These are phyloP conservation scores for Ceratoteleas bidentatus DNA, from an alignment of 1,140 invertebrate species.

Conservation along the genomic window DNA sequence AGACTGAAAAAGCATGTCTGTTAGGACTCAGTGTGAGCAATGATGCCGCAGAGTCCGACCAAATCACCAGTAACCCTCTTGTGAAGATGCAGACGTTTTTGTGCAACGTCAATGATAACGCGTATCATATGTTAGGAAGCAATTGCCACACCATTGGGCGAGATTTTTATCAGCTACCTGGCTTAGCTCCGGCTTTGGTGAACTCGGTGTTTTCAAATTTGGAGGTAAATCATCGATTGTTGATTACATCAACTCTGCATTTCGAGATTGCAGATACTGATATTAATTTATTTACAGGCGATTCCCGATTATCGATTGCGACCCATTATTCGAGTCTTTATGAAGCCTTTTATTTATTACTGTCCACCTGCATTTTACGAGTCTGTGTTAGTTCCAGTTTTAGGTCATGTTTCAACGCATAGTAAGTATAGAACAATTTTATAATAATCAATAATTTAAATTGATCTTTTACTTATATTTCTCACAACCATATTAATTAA, in stretches of 20 bases:
- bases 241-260: too few species aligned
- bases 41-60: conserved; percentile 78
- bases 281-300: conserved; percentile 71
- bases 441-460: too few species aligned
- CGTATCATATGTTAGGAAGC: conserved; percentile 89
- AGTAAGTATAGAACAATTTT: too few species aligned
- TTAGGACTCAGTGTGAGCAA: conserved; percentile 82
- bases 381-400: conserved; percentile 88
- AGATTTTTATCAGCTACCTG: conserved; percentile 89
- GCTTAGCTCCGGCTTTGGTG: conserved; percentile 84
- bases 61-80: conserved; percentile 82
- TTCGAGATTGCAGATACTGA: neutral
- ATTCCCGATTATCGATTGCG: conserved; percentile 93
- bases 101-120: conserved; percentile 85
- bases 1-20: conserved; percentile 86
- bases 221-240: conserved; percentile 78
- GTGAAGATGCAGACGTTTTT: conserved; percentile 92
- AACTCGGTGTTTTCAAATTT: conserved; percentile 87
- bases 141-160: conserved; percentile 89
- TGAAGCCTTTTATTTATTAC: conserved; percentile 92
- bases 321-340: conserved; percentile 90
- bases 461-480: too few species aligned
- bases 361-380: conserved; percentile 90
- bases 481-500: too few species aligned
- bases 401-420: conserved; percentile 88